Evolutionary conservation across 1,140 invertebrate genomes (phyloP), one percentile per base, ranked within the genome.

Genomic region (Neuroterus valhalla): DNA sequence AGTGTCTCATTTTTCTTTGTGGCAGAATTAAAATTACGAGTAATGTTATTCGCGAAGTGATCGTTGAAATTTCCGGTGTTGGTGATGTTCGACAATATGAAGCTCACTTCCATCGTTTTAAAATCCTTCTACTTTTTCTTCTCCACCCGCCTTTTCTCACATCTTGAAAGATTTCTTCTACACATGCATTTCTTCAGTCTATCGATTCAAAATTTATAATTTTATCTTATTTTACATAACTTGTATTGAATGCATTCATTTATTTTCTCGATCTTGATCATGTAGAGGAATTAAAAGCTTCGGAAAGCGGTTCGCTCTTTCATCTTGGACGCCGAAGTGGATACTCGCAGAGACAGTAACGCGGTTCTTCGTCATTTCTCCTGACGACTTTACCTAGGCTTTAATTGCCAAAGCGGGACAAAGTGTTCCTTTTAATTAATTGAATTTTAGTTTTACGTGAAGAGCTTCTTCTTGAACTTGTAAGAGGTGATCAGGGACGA

Each of bases 31-130:
- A 62, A 23, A 62, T 62, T 62, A 62, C 42, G 45, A 19, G n/a
- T 45, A n/a, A 45, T 26, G 11, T 77, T 70, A 66, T 17, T 66
- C 42, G 17, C 26, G 55, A 50, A 77, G 66, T 38, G 50, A 43
- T 75, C 66, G 62, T 44, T 81, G 19, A 76, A 68, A 67, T 80
- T 84, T 2, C 38, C 45, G 45, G 78, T 77, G 46, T 71, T 74
- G 26, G 84, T 84, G 46, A 81, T 17, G 77, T 84, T 82, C 73
- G 75, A 74, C 79, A 77, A 78, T 68, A 68, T 48, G 42, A 79
- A 80, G 75, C 75, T 77, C 43, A 78, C 70, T 82, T 83, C 84
- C 82, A 82, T 84, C 73, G 78, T 79, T 74, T 45, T 68, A 70
- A 21, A 19, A 68, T 71, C 66, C 19, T 66, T 75, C 72, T 21